Evolutionary conservation across 92 coral and sea anemone genomes (phyloP).

Genomic region (Palythoa grandis): DNA sequence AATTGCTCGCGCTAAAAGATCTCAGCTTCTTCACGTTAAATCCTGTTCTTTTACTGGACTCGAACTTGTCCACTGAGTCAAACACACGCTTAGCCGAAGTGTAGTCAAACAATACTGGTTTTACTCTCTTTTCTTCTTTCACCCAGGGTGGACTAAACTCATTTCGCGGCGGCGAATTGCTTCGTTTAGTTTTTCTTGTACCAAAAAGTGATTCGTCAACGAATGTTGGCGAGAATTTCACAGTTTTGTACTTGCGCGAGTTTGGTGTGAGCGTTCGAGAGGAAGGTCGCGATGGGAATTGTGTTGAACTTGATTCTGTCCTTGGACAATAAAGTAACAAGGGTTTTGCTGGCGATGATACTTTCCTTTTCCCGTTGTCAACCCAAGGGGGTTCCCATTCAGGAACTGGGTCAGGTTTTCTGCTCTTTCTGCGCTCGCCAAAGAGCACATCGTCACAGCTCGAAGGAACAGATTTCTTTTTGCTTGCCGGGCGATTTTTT

Average conservation of each 20-base stretch:
- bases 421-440: conserved; percentile 74
- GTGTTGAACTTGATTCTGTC: conserved; percentile 11
- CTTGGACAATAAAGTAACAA: conserved; percentile 89
- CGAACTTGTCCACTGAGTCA: conserved; percentile 39
- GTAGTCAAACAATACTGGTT: conserved; percentile 73
- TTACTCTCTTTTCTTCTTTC: conserved; percentile 52
- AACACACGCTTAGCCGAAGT: conserved; percentile 43
- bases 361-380: conserved; percentile 66
- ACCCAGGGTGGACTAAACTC: conserved; percentile 84
- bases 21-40: not conserved
- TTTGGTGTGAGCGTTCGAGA: conserved; percentile 52
- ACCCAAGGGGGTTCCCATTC: conserved; percentile 93
- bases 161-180: conserved; percentile 57
- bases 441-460: conserved; percentile 87
- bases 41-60: not conserved
- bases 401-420: conserved; percentile 63
- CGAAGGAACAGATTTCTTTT: conserved; percentile 69
- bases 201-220: conserved; percentile 85
- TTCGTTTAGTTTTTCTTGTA: conserved; percentile 61
- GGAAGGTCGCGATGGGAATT: conserved; percentile 50
- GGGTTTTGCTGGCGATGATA: conserved; percentile 71
- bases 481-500: conserved; percentile 18
- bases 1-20: not conserved
- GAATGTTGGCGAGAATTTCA: conserved; percentile 77
- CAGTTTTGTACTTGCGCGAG: conserved; percentile 59